Percentiles rank a stretch among this genome's conserved stretches.
These are phyloP conservation scores for Melanotaenia maccullochi DNA, from an alignment of 2,797 vertebrate genomes.

Conservation along the genomic window DNA sequence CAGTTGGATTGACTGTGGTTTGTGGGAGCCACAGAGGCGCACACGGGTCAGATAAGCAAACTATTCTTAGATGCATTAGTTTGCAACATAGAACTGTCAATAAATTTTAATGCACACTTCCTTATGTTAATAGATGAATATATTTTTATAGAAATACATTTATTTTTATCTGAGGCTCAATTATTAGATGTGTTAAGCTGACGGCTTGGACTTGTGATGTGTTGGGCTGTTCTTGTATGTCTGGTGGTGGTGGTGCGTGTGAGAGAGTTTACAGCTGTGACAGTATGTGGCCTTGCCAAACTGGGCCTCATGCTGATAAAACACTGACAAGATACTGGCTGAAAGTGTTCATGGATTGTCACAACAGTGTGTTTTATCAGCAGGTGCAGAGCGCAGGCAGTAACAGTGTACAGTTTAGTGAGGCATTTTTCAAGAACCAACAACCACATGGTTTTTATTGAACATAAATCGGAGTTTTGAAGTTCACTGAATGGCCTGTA, in stretches of 20 bases:
- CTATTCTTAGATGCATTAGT: not conserved
- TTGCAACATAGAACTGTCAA: not conserved
- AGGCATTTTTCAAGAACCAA: conserved; percentile 3
- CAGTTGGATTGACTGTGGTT: not conserved
- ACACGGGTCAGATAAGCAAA: conserved; percentile 1
- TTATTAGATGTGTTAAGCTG: not conserved
- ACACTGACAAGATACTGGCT: conserved; percentile 74
- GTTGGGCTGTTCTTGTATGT: conserved; percentile 16
- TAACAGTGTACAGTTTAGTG: conserved; percentile 7
- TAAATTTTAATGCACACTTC: not conserved
- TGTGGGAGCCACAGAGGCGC: conserved; percentile 5
- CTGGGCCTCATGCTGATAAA: conserved; percentile 73
- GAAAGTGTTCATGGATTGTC: conserved; percentile 50
- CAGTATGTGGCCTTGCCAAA: conserved; percentile 75
- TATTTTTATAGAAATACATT: not conserved
- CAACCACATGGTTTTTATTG: not conserved
- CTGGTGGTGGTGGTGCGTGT: conserved; percentile 45
- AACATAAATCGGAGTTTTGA: not conserved
- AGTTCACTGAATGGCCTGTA: not conserved
- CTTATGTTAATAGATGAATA: not conserved
- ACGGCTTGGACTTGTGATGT: conserved; percentile 17
- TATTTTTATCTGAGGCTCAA: conserved; percentile 2
- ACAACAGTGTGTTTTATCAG: conserved; percentile 46
- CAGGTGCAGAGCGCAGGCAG: conserved; percentile 42
- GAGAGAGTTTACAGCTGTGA: conserved; percentile 82